Evolutionary conservation across 2,113 vertebrate species (phyloP).

Genomic region (Gnathonemus echidnorhynchus): DNA sequence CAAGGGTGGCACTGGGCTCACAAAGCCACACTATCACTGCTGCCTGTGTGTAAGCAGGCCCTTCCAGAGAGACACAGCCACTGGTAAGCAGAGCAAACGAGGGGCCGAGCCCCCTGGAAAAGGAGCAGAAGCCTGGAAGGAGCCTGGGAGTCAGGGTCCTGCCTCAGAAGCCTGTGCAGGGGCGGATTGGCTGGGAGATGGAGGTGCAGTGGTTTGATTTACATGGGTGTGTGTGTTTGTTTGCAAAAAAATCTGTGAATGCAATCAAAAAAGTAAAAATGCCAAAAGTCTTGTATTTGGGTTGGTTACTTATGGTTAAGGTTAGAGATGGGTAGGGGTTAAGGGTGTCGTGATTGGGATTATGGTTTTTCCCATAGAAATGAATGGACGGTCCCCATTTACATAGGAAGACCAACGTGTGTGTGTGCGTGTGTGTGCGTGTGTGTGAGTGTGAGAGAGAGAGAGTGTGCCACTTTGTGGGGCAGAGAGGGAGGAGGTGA

Average conservation of each 20-base stretch:
- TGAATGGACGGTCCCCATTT: too few species aligned
- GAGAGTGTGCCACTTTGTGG: background rate
- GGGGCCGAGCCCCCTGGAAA: background rate
- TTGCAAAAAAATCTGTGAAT: background rate
- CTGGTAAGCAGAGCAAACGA: background rate
- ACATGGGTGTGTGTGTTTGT: background rate
- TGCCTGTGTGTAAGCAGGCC: background rate
- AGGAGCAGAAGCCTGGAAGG: background rate
- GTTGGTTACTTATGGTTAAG: too few species aligned
- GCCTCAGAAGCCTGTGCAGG: background rate
- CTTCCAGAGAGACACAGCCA: background rate
- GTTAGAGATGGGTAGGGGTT: too few species aligned
- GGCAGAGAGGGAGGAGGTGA: background rate
- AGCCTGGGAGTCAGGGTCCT: background rate
- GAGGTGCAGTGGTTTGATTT: background rate
- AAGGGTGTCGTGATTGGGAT: too few species aligned
- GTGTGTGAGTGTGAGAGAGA: background rate
- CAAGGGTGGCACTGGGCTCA: background rate
- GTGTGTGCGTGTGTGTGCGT: background rate
- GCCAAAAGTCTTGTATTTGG: too few species aligned
- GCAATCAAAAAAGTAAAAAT: too few species aligned
- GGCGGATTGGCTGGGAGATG: background rate
- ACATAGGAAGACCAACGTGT: background rate
- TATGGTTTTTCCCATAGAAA: too few species aligned
- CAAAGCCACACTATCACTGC: background rate